Conservation (phyloP, 2,888 invertebrate species). For the Strigamia maritima region DNA sequence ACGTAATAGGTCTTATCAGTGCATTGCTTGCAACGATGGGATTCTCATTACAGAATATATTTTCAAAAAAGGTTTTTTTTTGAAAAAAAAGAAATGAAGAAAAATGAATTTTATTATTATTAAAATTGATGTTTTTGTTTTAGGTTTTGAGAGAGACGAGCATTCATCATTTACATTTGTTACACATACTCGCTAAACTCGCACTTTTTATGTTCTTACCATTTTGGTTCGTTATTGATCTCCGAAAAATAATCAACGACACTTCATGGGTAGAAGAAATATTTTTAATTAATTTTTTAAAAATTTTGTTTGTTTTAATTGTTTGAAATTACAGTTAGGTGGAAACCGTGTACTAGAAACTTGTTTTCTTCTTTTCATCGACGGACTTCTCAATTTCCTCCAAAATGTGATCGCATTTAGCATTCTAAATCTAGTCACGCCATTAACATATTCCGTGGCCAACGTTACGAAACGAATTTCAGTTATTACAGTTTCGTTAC, state of each 20-base stretch:
- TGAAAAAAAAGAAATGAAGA: not conserved
- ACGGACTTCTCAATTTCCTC: constrained; percentile 86
- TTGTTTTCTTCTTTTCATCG: constrained; percentile 62
- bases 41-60: constrained; percentile 89
- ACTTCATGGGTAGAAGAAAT: constrained; percentile 56
- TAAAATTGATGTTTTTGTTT: constrained; percentile 44
- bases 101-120: not conserved
- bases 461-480: constrained; percentile 91
- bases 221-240: constrained; percentile 73
- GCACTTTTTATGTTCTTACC: constrained; percentile 78
- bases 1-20: constrained; percentile 76
- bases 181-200: constrained; percentile 73
- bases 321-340: constrained; percentile 41
- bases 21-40: constrained; percentile 86
- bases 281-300: constrained; percentile 36
- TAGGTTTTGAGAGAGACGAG: constrained; percentile 79
- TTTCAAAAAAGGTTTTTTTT: constrained; percentile 77
- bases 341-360: constrained; percentile 37
- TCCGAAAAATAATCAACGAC: constrained; percentile 62
- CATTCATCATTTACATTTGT: constrained; percentile 81
- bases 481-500: constrained; percentile 81
- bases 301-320: too few species aligned
- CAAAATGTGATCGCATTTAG: constrained; percentile 95
- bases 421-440: constrained; percentile 75
- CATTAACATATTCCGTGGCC: constrained; percentile 91